These are phyloP conservation scores for Hippopotamus amphibius DNA, from an alignment of 2,113 vertebrate genomes.

Conservation along the genomic window DNA sequence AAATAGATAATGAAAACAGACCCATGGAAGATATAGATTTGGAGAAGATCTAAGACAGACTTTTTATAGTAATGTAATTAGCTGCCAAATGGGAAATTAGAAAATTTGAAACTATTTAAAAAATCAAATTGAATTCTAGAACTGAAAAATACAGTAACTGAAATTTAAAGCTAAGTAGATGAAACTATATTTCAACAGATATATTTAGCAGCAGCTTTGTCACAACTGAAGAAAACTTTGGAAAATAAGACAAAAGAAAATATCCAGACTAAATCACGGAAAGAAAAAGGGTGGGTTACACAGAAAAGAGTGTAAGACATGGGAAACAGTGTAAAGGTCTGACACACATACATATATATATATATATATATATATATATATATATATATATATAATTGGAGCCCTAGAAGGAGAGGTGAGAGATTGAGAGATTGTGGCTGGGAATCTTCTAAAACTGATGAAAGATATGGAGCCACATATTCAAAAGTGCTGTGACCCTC, in stretches of 20 bases:
- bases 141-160: neutral
- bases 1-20: slow-evolving; percentile 13
- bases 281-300: neutral
- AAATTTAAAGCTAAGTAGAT: neutral
- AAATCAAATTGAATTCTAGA: slow-evolving; percentile 6
- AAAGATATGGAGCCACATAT: neutral
- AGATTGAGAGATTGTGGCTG: neutral
- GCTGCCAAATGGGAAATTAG: neutral
- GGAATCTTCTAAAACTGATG: neutral
- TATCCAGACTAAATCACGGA: neutral
- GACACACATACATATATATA: no score
- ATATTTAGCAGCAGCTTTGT: neutral
- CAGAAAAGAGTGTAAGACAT: neutral
- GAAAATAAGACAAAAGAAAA: slow-evolving; percentile 18
- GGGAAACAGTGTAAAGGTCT: neutral
- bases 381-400: neutral
- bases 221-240: neutral
- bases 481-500: neutral
- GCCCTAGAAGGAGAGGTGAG: neutral
- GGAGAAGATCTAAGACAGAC: neutral
- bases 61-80: neutral
- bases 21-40: neutral
- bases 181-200: neutral
- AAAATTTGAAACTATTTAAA: neutral
- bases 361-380: no score